These are phyloP conservation scores for Strix aluco DNA, from an alignment of 2,113 vertebrate genomes.

Conservation along the genomic window DNA sequence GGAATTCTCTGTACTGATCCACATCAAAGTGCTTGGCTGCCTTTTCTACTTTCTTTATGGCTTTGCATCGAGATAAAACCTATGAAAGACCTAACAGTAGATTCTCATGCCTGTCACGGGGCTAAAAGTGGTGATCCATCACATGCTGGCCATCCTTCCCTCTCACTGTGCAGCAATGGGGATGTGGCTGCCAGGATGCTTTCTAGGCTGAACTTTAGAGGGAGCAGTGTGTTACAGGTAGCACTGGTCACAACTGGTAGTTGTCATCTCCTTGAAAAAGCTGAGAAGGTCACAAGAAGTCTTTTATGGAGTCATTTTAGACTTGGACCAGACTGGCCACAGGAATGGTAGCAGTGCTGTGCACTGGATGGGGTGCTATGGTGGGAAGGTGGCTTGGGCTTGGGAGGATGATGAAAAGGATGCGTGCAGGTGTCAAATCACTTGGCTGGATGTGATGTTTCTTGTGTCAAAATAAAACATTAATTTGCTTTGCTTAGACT, in stretches of 20 bases:
- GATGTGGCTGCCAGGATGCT: accelerated
- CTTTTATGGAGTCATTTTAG: not conserved
- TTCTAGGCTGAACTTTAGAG: not conserved
- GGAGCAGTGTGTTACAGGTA: accelerated
- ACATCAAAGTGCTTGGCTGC: conserved; percentile 25
- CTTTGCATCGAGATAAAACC: not conserved
- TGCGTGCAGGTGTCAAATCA: accelerated
- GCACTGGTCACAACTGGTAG: not conserved
- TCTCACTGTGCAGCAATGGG: accelerated
- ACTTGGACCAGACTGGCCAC: not conserved
- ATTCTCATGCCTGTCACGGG: conserved; percentile 18
- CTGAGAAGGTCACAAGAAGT: not conserved
- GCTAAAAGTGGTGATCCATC: not conserved
- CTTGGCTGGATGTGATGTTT: not conserved
- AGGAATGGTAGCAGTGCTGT: not conserved
- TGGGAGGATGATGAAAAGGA: not conserved
- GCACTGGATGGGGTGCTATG: not conserved
- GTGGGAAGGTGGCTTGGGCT: not conserved
- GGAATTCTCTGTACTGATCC: not conserved
- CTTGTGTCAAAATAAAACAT: not conserved
- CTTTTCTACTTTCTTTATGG: not conserved
- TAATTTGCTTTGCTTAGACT: not conserved
- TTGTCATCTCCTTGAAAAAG: not conserved
- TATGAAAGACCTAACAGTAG: not conserved
- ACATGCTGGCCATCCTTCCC: not conserved